Conservation (phyloP, 1,140 invertebrate genomes). For the Drosophila prosaltans region DNA sequence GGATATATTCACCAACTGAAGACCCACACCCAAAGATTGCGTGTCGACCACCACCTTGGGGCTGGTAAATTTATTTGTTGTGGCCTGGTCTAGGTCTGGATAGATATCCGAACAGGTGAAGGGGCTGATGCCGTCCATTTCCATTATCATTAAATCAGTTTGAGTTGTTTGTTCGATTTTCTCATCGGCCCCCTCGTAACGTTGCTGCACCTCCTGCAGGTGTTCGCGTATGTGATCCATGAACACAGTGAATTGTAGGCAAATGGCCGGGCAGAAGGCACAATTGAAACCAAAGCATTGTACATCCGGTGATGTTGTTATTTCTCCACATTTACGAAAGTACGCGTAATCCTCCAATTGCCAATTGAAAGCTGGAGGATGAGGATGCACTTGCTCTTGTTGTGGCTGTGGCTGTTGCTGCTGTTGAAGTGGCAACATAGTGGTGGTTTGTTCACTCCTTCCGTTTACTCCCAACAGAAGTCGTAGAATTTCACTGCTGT, state of each 20-base stretch:
- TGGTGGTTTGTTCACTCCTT: conserved; percentile 4
- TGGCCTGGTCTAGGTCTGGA: conserved; percentile 4
- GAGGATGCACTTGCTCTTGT: conserved; percentile 30
- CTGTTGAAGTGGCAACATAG: conserved; percentile 61
- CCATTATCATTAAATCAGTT: conserved; percentile 66
- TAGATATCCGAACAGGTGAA: conserved; percentile 24
- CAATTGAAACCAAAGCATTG: conserved; percentile 79
- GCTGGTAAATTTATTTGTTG: conserved; percentile 6
- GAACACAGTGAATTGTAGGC: conserved; percentile 74
- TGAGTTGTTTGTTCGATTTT: conserved; percentile 56
- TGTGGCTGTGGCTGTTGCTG: conserved; percentile 40
- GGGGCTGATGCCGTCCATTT: conserved; percentile 37
- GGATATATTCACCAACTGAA: conserved; percentile 42
- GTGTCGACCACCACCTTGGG: conserved; percentile 13
- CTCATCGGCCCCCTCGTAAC: conserved; percentile 53
- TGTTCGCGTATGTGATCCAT: conserved; percentile 70
- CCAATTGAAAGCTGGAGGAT: conserved; percentile 46
- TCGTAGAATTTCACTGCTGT: conserved; percentile 8
- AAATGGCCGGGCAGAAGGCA: conserved; percentile 74
- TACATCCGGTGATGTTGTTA: conserved; percentile 73
- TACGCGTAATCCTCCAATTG: conserved; percentile 72
- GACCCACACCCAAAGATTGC: conserved; percentile 32
- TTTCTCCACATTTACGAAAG: conserved; percentile 77
- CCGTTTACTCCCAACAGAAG: not conserved
- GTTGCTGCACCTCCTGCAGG: conserved; percentile 63